These are phyloP conservation scores for Alviniconcha strummeri DNA, from an alignment of 2,888 invertebrate genomes.

Conservation along the genomic window DNA sequence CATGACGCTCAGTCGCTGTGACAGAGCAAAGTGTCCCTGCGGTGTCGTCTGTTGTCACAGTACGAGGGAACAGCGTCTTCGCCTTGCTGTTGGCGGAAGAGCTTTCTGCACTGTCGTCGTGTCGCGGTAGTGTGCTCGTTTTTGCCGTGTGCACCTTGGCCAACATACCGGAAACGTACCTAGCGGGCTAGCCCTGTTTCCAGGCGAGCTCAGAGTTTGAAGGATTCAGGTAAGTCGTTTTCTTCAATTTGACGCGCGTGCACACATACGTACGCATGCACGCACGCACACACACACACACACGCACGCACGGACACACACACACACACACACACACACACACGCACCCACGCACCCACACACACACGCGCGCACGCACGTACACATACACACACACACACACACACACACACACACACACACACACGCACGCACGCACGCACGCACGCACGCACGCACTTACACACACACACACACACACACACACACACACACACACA, in stretches of 20 bases:
- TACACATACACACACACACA: neutral
- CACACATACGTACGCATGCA: neutral
- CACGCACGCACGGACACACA: neutral
- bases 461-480: neutral
- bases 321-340: neutral
- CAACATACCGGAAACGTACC: neutral
- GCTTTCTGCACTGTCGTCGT: too few species aligned
- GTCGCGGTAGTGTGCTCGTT: neutral
- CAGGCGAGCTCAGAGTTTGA: too few species aligned
- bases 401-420: slow-evolving; percentile 3
- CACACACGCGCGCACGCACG: neutral
- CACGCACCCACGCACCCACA: neutral
- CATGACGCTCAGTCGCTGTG: too few species aligned
- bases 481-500: neutral
- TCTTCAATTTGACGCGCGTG: neutral
- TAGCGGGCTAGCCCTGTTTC: too few species aligned
- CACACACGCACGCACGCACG: neutral
- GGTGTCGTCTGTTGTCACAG: too few species aligned
- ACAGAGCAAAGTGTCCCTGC: too few species aligned
- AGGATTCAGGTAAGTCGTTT: neutral
- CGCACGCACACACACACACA: slow-evolving; percentile 14
- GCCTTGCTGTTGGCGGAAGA: too few species aligned
- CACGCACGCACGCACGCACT: neutral
- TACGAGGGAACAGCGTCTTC: too few species aligned
- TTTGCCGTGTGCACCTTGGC: neutral